A percentile compares a stretch with the other conserved stretches of the same genome.
These are phyloP conservation scores for Triplophysa dalaica DNA, from an alignment of 2,113 vertebrate species.

Conservation along the genomic window DNA sequence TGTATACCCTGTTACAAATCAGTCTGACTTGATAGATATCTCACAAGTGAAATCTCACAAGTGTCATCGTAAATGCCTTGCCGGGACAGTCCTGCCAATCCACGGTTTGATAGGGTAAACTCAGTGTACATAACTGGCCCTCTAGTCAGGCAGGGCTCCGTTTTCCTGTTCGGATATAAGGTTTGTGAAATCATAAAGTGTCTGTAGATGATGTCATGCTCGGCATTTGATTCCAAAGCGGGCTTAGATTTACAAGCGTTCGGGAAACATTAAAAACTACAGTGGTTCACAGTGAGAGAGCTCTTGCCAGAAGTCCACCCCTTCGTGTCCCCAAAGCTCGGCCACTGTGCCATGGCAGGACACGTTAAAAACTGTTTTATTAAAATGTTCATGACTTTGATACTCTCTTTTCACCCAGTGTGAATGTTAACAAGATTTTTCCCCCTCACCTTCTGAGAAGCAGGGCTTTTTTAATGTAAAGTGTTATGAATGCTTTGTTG, in stretches of 20 bases:
- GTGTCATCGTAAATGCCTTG: conserved; percentile 49
- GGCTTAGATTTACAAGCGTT: conserved; percentile 72
- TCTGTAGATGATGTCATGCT: conserved; percentile 71
- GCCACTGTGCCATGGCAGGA: conserved; percentile 50
- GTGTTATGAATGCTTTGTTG: conserved; percentile 34
- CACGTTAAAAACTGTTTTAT: conserved; percentile 49
- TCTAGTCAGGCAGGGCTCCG: conserved; percentile 54
- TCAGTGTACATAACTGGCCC: conserved; percentile 56
- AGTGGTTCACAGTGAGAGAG: conserved; percentile 65
- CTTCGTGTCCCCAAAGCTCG: conserved; percentile 36
- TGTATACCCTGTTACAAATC: not conserved
- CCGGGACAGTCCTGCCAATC: conserved; percentile 39
- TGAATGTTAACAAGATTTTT: conserved; percentile 38
- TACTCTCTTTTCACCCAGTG: conserved; percentile 40
- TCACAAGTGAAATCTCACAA: conserved; percentile 1
- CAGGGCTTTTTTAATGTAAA: not conserved
- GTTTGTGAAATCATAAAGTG: conserved; percentile 56
- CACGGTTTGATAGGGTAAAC: conserved; percentile 34
- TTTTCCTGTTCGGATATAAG: conserved; percentile 53
- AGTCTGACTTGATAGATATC: not conserved
- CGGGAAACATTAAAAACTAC: conserved; percentile 69
- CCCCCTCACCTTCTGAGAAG: conserved; percentile 7
- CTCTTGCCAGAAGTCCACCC: conserved; percentile 57
- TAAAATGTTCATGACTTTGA: conserved; percentile 53
- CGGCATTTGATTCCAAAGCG: conserved; percentile 64